Conservation (phyloP, 2,888 invertebrate genomes). For the Athripsodes cinereus region DNA sequence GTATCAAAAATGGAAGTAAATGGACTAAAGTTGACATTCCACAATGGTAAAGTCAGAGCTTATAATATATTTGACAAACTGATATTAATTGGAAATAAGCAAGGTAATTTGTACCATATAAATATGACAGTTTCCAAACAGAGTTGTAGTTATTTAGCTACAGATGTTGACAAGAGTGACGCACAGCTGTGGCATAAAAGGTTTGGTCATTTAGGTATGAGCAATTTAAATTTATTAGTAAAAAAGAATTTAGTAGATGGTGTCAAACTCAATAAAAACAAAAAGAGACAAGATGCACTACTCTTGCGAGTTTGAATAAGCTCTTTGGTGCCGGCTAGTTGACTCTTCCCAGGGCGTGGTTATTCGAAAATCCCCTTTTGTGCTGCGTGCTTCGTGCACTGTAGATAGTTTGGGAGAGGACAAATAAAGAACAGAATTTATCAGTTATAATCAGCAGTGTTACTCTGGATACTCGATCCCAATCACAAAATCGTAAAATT, state of each 20-base stretch:
- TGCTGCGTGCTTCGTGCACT: no score
- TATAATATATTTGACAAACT: neutral
- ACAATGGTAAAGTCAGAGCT: neutral
- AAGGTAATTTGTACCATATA: neutral
- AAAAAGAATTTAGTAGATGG: neutral
- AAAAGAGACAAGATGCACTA: no score
- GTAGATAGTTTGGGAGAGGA: no score
- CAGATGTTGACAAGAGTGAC: neutral
- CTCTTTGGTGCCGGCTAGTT: no score
- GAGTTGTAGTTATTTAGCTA: neutral
- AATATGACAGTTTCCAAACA: neutral
- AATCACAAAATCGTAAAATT: no score
- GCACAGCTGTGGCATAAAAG: neutral
- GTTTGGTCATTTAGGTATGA: neutral
- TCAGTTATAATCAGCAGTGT: no score
- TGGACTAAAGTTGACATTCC: neutral
- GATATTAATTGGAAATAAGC: neutral
- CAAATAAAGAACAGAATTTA: no score
- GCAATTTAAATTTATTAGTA: neutral
- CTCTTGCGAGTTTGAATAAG: no score
- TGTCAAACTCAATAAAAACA: no score
- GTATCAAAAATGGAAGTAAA: neutral
- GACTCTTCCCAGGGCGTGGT: no score
- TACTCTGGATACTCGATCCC: no score
- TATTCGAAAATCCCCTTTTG: no score